Evolutionary conservation across 2,888 invertebrate species (phyloP).

Genomic region (Aleiodes leptofemur): DNA sequence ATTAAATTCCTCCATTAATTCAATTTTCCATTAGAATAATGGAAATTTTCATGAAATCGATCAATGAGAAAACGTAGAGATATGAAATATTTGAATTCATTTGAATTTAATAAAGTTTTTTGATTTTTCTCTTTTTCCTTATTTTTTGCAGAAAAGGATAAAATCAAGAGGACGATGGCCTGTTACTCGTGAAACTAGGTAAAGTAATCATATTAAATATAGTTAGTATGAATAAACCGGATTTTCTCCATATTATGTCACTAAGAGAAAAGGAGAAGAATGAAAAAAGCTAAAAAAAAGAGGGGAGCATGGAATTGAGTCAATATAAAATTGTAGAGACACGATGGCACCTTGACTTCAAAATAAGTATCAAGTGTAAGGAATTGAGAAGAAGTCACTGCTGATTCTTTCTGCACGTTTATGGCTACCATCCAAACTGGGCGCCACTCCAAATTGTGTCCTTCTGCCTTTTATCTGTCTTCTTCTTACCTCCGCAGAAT

Average conservation of each 20-base stretch:
- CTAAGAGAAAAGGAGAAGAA: neutral
- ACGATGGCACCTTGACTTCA: too few relatives aligned
- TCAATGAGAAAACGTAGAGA: constrained; percentile 6
- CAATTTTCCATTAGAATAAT: neutral
- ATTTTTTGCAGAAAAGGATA: constrained; percentile 55
- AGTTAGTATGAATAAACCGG: constrained; percentile 2
- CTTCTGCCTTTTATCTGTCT: neutral
- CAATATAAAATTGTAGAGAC: neutral
- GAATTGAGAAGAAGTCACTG: too few relatives aligned
- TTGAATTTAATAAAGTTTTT: constrained; percentile 5
- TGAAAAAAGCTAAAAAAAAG: too few relatives aligned
- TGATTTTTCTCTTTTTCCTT: constrained; percentile 5
- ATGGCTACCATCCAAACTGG: constrained; percentile 26
- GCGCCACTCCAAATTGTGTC: constrained; percentile 12
- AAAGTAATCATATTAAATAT: constrained; percentile 39
- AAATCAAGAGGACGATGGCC: constrained; percentile 60
- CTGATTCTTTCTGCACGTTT: neutral
- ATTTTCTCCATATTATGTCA: constrained; percentile 14
- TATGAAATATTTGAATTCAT: constrained; percentile 21
- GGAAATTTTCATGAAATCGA: constrained; percentile 14
- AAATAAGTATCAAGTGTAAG: too few relatives aligned
- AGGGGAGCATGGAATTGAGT: neutral
- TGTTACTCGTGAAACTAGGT: constrained; percentile 63
- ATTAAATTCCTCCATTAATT: neutral
- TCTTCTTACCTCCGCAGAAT: constrained; percentile 1